Conservation (phyloP, 2,113 vertebrate species). For the Mustela lutreola region DNA sequence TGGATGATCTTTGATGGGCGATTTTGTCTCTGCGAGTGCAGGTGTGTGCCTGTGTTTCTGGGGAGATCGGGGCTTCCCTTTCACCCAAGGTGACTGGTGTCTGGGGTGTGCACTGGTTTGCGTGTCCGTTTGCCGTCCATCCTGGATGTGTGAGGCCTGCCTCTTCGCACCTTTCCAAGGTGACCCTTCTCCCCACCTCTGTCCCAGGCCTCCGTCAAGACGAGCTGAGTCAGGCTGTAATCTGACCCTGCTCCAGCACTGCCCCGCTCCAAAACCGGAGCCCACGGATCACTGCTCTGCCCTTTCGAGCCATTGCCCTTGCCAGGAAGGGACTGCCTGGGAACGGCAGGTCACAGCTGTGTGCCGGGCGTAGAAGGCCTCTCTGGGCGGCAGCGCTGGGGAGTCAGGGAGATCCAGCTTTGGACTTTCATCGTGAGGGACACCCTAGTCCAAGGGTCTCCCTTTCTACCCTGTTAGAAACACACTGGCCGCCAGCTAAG, state of each 20-base stretch:
- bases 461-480: background rate
- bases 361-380: background rate
- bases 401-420: background rate
- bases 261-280: conserved; percentile 52
- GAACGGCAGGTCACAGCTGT: background rate
- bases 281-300: background rate
- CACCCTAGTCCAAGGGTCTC: background rate
- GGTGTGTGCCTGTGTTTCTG: background rate
- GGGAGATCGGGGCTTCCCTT: background rate
- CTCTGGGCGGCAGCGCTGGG: background rate
- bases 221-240: conserved; percentile 80
- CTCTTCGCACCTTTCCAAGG: conserved; percentile 3
- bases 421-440: background rate
- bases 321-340: background rate
- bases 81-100: background rate
- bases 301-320: background rate
- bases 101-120: background rate
- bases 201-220: conserved; percentile 37
- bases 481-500: background rate
- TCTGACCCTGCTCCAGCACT: background rate
- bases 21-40: background rate
- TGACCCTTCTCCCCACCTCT: background rate
- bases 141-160: background rate
- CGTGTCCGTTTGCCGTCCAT: background rate
- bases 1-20: background rate